Evolutionary conservation across 2,113 vertebrate genomes (phyloP).

Genomic region (Upupa epops): DNA sequence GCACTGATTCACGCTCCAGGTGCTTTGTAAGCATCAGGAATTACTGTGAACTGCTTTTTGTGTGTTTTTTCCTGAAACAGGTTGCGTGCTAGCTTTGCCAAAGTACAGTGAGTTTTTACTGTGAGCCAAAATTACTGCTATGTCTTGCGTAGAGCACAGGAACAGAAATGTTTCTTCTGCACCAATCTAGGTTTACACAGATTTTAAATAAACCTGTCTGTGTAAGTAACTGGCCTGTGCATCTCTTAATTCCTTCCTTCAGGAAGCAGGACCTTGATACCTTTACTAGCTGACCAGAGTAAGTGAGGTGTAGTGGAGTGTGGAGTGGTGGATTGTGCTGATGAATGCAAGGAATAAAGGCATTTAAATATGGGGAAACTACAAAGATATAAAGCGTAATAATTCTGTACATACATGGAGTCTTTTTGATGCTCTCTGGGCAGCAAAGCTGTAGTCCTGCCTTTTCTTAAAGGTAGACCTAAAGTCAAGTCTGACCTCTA

Average conservation of each 20-base stretch:
- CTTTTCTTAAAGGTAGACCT: not conserved
- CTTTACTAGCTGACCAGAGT: not conserved
- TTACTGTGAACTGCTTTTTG: not conserved
- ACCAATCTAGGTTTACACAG: not conserved
- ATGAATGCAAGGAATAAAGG: not conserved
- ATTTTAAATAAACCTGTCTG: not conserved
- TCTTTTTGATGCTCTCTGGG: not conserved
- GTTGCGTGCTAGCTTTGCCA: not conserved
- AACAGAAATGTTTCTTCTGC: not conserved
- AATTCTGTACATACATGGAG: not conserved
- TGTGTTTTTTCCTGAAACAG: not conserved
- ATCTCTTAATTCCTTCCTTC: not conserved
- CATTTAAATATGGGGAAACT: not conserved
- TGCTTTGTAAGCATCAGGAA: not conserved
- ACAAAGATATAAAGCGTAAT: not conserved
- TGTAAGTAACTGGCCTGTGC: not conserved
- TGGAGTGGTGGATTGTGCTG: not conserved
- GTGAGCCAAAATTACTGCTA: not conserved
- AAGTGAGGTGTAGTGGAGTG: not conserved
- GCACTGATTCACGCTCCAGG: not conserved
- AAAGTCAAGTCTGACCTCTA: not conserved
- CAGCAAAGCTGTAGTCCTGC: not conserved
- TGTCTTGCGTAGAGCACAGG: not conserved
- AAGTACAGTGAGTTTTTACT: not conserved
- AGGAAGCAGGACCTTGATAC: not conserved